Evolutionary conservation across 2,113 vertebrate genomes (phyloP).

Genomic region (Bucco capensis): DNA sequence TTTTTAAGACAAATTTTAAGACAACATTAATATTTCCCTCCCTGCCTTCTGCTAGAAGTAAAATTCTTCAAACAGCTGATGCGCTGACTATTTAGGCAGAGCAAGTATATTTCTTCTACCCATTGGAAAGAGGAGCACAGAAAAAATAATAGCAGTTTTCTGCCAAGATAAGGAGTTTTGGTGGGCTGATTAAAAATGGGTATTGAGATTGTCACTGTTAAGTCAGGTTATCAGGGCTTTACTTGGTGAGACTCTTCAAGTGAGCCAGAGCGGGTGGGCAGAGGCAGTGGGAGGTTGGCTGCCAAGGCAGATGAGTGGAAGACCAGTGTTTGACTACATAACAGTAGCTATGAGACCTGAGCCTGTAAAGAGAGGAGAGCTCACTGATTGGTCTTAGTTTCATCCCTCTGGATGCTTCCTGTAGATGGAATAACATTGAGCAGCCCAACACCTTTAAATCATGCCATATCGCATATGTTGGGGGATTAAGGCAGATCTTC

Average conservation of each 20-base stretch:
- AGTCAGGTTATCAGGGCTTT: neutral
- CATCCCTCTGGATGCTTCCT: neutral
- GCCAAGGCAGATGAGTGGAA: neutral
- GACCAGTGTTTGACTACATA: neutral
- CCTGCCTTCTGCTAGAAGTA: neutral
- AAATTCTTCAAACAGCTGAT: neutral
- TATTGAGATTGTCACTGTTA: neutral
- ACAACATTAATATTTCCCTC: neutral
- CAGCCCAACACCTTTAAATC: neutral
- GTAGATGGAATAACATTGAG: neutral
- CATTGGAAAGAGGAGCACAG: neutral
- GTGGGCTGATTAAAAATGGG: neutral
- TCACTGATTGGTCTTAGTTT: neutral
- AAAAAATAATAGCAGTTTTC: neutral
- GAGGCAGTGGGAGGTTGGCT: neutral
- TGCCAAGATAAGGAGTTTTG: neutral
- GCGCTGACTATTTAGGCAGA: rapidly evolving
- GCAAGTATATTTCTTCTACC: neutral
- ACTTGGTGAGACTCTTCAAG: neutral
- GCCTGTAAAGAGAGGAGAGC: neutral
- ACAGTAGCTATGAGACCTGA: neutral
- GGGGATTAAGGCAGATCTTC: neutral
- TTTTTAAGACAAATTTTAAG: neutral
- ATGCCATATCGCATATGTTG: neutral
- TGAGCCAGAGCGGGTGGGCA: neutral